phyloP scores from a whole-genome alignment of 2,888 invertebrate species.

The Ennomos fuscantarius region DNA sequence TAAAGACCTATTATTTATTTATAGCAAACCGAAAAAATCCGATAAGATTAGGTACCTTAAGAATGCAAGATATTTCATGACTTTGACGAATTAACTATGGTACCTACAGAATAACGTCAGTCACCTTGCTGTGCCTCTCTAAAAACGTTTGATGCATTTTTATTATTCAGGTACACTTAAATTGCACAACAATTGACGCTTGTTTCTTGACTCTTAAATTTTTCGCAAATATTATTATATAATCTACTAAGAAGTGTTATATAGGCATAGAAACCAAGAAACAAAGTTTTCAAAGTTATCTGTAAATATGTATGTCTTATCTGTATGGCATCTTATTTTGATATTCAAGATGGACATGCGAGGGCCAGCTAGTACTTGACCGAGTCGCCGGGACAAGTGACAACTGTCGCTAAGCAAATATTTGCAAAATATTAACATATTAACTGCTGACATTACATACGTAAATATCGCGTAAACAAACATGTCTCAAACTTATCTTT shows the following conservation, averaged over 20 bases:
- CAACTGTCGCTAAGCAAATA: constrained; percentile 13
- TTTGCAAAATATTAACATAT: constrained; percentile 12
- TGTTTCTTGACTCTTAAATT: constrained; percentile 14
- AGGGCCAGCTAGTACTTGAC: neutral
- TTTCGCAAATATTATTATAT: neutral
- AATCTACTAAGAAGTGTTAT: no score
- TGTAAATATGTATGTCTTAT: no score
- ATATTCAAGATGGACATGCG: constrained; percentile 4
- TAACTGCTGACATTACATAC: neutral
- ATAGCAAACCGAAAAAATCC: neutral
- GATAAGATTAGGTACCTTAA: constrained; percentile 14
- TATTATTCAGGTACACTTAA: constrained; percentile 7
- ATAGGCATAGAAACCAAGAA: no score
- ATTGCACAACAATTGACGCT: constrained; percentile 25
- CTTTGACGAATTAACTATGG: no score
- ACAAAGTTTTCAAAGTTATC: no score
- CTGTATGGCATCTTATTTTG: neutral
- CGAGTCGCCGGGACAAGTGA: constrained; percentile 1
- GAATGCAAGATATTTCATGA: constrained; percentile 5
- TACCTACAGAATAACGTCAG: constrained; percentile 14
- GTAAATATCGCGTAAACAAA: constrained; percentile 18
- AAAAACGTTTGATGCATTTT: constrained; percentile 5
- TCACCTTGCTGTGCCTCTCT: constrained; percentile 31
- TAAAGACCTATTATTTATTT: constrained; percentile 6
- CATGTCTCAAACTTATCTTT: constrained; percentile 41